Evolutionary conservation across 2,888 invertebrate genomes (phyloP), one percentile per base, ranked within the genome.

Genomic region (Cyrtodaria siliqua): DNA sequence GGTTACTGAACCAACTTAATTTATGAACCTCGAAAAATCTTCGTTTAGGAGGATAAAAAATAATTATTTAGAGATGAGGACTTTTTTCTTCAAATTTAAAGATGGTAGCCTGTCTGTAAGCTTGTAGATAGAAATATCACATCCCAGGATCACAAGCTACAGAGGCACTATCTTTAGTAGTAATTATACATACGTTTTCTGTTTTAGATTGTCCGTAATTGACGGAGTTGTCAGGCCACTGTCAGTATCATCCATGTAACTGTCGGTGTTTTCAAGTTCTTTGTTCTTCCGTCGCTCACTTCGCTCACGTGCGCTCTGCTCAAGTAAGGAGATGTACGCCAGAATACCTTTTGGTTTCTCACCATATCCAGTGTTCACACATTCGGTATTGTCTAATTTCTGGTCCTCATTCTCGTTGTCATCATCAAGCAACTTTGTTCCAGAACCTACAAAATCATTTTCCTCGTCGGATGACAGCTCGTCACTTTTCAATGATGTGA

Each of bases 271-370:
- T 24, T 74, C 82, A 18, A 72, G 49, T 50, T 85, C 86, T 33
- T 80, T 66, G 38, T 77, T 81, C 18, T 80, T 84, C 49, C 84
- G 76, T 26, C 73, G 62, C 38, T 77, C 62, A 26, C 79, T 75
- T 52, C 82, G 72, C 49, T 87, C 88, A 27, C 83, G 68, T 0
- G 90, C 90, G 72, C 89, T 88, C 52, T 86, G 83, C 80, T 92
- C 92, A 67, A 92, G 79, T 82, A 91, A 87, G 40, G 91, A 88
- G 64, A 91, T 91, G 81, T 91, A 92, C 47, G 91, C 91, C 66
- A 92, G 85, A 72, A 92, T 91, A 20, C 90, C 90, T 38, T 83
- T 80, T 62, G 84, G 80, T 64, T 84, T 83, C 47, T 77, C 75
- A 26, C 75, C 67, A n/a, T 80, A 78, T 18, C 49, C 67, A 33